Conservation (phyloP, 2,797 vertebrate species). For the Hydrophis major region DNA sequence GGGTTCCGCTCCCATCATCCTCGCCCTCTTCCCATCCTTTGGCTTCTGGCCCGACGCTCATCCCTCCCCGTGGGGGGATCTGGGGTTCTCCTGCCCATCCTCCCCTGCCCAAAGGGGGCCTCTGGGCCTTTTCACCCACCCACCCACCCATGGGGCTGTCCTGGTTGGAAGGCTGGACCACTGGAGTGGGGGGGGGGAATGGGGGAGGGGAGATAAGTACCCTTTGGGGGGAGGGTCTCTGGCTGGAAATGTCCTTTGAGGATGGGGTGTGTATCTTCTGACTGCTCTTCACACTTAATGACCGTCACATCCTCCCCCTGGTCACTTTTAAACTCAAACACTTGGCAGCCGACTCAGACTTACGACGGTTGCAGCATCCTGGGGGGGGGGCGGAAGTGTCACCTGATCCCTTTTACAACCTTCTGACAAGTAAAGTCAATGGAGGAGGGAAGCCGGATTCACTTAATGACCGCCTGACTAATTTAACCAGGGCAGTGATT, state of each 20-base stretch:
- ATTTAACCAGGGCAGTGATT: not conserved
- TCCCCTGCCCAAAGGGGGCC: not conserved
- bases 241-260: no score
- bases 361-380: not conserved
- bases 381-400: no score
- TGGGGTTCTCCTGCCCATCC: not conserved
- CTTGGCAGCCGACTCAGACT: not conserved
- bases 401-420: not conserved
- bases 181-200: fast-evolving
- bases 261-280: no score
- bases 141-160: not conserved
- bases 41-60: not conserved
- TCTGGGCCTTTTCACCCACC: not conserved
- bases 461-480: not conserved
- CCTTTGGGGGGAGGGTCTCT: not conserved
- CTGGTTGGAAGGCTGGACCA: not conserved
- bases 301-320: not conserved
- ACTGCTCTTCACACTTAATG: not conserved
- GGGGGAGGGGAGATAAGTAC: no score
- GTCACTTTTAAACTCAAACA: not conserved
- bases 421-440: no score
- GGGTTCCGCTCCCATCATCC: not conserved
- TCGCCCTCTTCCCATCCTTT: not conserved
- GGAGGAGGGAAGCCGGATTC: not conserved
- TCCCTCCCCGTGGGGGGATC: not conserved